These are phyloP conservation scores for Sinosuthora webbiana DNA, from an alignment of 2,113 vertebrate genomes.

Conservation along the genomic window DNA sequence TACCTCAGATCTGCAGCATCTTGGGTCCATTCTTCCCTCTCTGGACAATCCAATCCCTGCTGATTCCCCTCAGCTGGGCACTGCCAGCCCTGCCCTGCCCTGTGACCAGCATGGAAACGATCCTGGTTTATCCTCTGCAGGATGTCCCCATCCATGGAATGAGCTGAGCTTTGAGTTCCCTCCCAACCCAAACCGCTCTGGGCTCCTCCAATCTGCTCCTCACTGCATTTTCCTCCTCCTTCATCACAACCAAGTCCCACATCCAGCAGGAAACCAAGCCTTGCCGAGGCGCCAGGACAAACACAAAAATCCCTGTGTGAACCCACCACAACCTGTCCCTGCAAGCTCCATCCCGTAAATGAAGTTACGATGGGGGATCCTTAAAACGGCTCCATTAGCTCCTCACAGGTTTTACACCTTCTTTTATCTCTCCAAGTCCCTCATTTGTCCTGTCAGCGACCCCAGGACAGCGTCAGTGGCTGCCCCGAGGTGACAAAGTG, in stretches of 20 bases:
- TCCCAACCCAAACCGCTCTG: background rate
- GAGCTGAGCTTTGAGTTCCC: too few relatives aligned
- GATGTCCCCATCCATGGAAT: background rate
- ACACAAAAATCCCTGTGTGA: background rate
- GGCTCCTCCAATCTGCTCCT: background rate
- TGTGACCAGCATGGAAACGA: fast-evolving
- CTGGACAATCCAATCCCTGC: background rate
- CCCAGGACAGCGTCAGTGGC: background rate
- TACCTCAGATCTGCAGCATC: background rate
- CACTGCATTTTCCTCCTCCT: fast-evolving
- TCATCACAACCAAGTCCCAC: background rate
- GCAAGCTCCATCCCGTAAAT: background rate
- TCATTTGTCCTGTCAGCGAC: background rate
- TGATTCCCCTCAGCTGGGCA: background rate
- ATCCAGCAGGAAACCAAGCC: background rate
- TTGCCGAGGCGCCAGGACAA: background rate
- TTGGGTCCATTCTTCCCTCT: background rate
- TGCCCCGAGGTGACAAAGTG: background rate
- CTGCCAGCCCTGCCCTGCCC: background rate
- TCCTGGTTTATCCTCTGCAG: background rate
- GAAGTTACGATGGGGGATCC: background rate
- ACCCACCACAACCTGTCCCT: background rate
- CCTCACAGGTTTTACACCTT: background rate
- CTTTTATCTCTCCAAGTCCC: background rate
- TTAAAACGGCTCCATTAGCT: background rate